A percentile compares a stretch with the other conserved stretches of the same genome.
Conservation (phyloP, 2,113 vertebrate genomes). For the Prinia subflava region DNA sequence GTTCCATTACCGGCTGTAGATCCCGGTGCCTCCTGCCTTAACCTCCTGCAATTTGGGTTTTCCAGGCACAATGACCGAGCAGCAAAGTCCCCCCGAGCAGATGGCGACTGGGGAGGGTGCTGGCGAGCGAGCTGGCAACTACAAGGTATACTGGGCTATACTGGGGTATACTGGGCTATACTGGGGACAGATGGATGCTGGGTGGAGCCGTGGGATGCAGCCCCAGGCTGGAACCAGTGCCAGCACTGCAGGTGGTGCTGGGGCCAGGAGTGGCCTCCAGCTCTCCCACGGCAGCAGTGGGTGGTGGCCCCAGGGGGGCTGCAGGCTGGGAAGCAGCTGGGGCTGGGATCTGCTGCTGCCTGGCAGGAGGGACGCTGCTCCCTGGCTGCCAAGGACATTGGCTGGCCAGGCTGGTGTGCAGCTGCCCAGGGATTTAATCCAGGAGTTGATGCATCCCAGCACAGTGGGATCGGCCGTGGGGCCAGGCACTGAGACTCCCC, state of each 20-base stretch:
- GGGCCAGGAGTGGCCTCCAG: not conserved
- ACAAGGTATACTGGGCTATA: constrained; percentile 73
- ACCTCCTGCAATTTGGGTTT: not conserved
- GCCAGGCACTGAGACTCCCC: not conserved
- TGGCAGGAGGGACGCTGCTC: not conserved
- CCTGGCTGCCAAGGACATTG: rapidly evolving
- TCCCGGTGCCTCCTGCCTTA: not conserved
- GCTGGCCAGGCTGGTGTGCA: not conserved
- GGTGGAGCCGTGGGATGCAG: rapidly evolving
- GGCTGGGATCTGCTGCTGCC: not conserved
- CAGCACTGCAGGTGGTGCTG: not conserved
- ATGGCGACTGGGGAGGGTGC: constrained; percentile 80
- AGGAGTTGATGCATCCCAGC: not conserved
- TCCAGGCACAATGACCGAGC: constrained; percentile 77
- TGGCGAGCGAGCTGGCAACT: constrained; percentile 76
- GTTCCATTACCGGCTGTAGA: rapidly evolving
- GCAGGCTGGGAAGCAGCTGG: not conserved
- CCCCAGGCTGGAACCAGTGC: not conserved
- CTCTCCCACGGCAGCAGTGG: rapidly evolving
- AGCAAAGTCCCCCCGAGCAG: constrained; percentile 80
- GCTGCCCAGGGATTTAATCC: not conserved
- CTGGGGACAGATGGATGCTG: not conserved
- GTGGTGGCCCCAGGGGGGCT: rapidly evolving
- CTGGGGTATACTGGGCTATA: not conserved
- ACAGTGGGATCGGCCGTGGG: rapidly evolving